Percentiles rank a stretch among this genome's conserved stretches.
These are phyloP conservation scores for Anthopleura xanthogrammica DNA, from an alignment of 92 coral and sea anemone genomes.

Conservation along the genomic window DNA sequence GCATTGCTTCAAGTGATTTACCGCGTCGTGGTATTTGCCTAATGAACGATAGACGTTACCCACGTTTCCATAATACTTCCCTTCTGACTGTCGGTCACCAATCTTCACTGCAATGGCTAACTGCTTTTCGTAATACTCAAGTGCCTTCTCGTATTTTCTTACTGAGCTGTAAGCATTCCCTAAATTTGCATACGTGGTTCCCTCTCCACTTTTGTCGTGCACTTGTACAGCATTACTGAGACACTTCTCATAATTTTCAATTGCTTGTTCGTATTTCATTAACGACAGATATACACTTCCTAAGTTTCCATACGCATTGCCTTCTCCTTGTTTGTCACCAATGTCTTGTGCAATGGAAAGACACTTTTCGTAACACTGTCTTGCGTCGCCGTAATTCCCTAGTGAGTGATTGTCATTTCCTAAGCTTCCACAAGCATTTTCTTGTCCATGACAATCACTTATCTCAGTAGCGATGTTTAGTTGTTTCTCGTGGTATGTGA, in stretches of 20 bases:
- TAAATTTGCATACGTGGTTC: slow-evolving; percentile 8
- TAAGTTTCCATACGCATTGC: background rate
- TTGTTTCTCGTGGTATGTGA: slow-evolving; percentile 12
- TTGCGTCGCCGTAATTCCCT: slow-evolving; percentile 23
- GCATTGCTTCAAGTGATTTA: background rate
- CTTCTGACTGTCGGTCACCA: slow-evolving; percentile 20
- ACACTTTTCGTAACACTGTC: slow-evolving; percentile 2
- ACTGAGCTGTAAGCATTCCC: background rate
- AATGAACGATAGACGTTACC: slow-evolving; percentile 12
- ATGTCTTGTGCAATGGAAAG: slow-evolving; percentile 5
- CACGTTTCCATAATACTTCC: background rate
- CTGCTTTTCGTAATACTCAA: slow-evolving; percentile 10
- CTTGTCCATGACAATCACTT: background rate
- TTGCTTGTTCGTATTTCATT: background rate
- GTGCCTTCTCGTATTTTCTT: slow-evolving; percentile 22
- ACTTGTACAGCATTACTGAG: background rate
- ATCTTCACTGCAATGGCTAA: slow-evolving; percentile 10
- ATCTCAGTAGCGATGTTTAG: slow-evolving; percentile 11
- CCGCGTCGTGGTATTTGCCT: slow-evolving; percentile 7
- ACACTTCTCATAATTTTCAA: slow-evolving; percentile 4
- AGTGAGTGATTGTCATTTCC: background rate
- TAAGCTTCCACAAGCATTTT: slow-evolving; percentile 10
- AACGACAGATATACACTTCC: background rate
- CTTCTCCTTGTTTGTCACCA: background rate
- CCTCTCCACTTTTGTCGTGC: slow-evolving; percentile 10